Conservation (phyloP, 2,113 vertebrate species). For the Mormoops blainvillei region DNA sequence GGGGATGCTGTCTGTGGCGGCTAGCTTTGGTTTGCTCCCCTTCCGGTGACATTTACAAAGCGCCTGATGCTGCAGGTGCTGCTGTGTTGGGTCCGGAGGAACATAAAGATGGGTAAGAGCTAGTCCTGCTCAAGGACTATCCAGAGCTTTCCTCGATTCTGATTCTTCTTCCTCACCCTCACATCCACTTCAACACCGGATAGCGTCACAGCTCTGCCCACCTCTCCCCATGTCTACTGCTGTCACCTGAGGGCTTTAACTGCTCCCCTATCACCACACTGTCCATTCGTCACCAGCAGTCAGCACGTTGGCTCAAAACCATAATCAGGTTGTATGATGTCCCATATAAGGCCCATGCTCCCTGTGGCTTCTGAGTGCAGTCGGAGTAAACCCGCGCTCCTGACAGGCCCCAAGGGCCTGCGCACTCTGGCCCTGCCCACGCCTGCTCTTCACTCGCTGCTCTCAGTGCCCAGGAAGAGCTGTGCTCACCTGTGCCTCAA, state of each 20-base stretch:
- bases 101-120: neutral
- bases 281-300: neutral
- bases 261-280: neutral
- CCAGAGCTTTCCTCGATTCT: neutral
- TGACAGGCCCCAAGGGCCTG: neutral
- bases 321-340: neutral
- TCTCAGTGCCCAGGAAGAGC: neutral
- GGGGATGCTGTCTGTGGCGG: neutral
- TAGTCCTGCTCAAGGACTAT: neutral
- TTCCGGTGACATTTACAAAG: neutral
- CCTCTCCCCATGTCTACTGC: too few relatives aligned
- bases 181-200: neutral
- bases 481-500: neutral
- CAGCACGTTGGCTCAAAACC: neutral
- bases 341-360: too few relatives aligned
- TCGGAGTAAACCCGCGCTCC: neutral
- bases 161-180: neutral
- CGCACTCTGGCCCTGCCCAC: rapidly evolving
- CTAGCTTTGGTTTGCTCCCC: neutral
- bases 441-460: neutral
- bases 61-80: rapidly evolving
- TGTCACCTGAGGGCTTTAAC: neutral
- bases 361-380: neutral
- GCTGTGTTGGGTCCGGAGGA: neutral
- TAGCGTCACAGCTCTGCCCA: too few relatives aligned